These are phyloP conservation scores for Chionomys nivalis DNA, from an alignment of 2,113 vertebrate genomes.

Conservation along the genomic window DNA sequence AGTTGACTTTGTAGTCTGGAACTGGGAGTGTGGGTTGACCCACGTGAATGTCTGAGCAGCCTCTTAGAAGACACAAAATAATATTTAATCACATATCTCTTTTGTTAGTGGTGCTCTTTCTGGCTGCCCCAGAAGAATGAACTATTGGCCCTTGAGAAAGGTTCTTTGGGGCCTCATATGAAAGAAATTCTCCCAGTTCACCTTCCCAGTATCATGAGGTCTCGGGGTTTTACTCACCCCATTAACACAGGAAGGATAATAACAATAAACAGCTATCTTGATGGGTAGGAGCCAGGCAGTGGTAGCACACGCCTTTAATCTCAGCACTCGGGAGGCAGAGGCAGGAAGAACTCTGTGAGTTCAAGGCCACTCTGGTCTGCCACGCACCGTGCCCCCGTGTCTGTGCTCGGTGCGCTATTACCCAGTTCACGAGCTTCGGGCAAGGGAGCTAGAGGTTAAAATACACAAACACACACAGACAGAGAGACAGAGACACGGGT, in stretches of 20 bases:
- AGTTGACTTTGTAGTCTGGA: not conserved
- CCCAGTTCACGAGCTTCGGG: too few relatives aligned
- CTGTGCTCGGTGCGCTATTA: too few relatives aligned
- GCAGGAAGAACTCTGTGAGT: too few relatives aligned
- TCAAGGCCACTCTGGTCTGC: too few relatives aligned
- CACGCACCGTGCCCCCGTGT: too few relatives aligned
- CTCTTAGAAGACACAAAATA: slow-evolving; percentile 13
- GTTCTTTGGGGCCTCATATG: not conserved
- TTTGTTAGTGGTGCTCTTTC: not conserved
- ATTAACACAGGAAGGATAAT: not conserved
- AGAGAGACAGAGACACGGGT: too few relatives aligned
- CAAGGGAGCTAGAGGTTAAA: too few relatives aligned
- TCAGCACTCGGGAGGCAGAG: too few relatives aligned
- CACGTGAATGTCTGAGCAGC: not conserved
- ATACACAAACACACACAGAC: too few relatives aligned
- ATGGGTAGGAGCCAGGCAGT: not conserved
- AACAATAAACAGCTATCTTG: not conserved
- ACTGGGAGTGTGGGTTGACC: not conserved
- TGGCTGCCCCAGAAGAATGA: not conserved
- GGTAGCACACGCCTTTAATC: too few relatives aligned
- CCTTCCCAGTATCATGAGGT: not conserved
- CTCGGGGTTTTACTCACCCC: slow-evolving; percentile 8
- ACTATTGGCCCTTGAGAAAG: not conserved
- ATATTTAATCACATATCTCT: not conserved
- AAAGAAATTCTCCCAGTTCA: slow-evolving; percentile 18